Conservation (phyloP, 2,888 invertebrate species). For the Sinotaia quadrata region DNA sequence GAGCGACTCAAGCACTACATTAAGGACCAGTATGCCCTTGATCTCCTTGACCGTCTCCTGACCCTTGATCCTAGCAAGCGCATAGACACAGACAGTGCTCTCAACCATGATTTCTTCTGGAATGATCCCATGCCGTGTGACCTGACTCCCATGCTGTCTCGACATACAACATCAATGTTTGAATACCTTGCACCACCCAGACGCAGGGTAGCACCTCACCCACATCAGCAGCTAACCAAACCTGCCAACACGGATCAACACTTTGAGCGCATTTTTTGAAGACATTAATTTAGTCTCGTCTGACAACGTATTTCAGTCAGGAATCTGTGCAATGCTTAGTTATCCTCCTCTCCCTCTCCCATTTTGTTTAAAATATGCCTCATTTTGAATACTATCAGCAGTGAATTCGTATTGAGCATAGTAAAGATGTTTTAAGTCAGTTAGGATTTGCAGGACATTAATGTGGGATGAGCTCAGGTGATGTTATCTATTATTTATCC, state of each 20-base stretch:
- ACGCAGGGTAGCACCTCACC: slow-evolving; percentile 68
- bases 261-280: slow-evolving; percentile 68
- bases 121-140: slow-evolving; percentile 91
- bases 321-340: background rate
- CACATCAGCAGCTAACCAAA: slow-evolving; percentile 26
- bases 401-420: too few species aligned
- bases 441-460: too few species aligned
- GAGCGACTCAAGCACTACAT: slow-evolving; percentile 85
- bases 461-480: too few species aligned
- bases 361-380: slow-evolving; percentile 7
- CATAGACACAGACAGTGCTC: slow-evolving; percentile 89
- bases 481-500: too few species aligned
- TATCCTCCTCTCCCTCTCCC: background rate
- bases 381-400: too few species aligned
- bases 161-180: slow-evolving; percentile 93
- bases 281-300: background rate
- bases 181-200: slow-evolving; percentile 89
- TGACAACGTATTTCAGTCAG: too few species aligned
- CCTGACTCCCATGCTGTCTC: slow-evolving; percentile 86
- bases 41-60: slow-evolving; percentile 91
- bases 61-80: slow-evolving; percentile 92
- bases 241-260: slow-evolving; percentile 64
- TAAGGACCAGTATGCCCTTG: slow-evolving; percentile 92
- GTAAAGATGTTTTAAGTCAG: too few species aligned
- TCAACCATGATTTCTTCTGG: slow-evolving; percentile 99